Conservation (phyloP, 2,797 vertebrate species). For the Hypotaenidia okinawae region DNA sequence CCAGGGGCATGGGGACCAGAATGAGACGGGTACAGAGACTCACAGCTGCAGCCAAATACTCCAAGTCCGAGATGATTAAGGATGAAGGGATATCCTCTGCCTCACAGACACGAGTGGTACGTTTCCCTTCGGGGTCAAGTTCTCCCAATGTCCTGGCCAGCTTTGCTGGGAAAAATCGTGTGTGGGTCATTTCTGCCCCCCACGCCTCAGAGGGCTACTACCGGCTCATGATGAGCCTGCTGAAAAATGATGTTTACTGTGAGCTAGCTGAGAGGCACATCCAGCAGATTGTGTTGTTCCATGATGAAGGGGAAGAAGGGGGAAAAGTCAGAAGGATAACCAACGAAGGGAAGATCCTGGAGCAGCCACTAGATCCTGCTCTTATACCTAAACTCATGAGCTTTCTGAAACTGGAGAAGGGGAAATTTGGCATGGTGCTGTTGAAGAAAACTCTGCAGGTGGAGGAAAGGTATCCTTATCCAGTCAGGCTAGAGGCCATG, state of each 20-base stretch:
- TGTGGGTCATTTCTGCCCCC: slow-evolving; percentile 94
- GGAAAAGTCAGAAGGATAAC: slow-evolving; percentile 93
- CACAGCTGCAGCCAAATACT: slow-evolving; percentile 49
- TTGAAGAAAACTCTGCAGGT: slow-evolving; percentile 96
- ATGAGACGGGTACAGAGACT: slow-evolving; percentile 65
- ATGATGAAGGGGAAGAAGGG: slow-evolving; percentile 91
- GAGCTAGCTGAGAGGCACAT: slow-evolving; percentile 95
- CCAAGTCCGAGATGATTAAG: slow-evolving; percentile 75
- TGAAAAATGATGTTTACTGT: slow-evolving; percentile 94
- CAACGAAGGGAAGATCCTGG: slow-evolving; percentile 89
- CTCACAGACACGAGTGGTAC: slow-evolving; percentile 76
- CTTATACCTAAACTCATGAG: slow-evolving; percentile 93
- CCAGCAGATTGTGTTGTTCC: slow-evolving; percentile 94
- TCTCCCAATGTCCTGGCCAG: slow-evolving; percentile 92
- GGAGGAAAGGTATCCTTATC: slow-evolving; percentile 96
- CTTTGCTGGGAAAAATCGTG: slow-evolving; percentile 93
- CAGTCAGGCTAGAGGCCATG: slow-evolving; percentile 95
- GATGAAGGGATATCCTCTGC: slow-evolving; percentile 81
- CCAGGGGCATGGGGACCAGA: background rate
- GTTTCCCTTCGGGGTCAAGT: slow-evolving; percentile 84
- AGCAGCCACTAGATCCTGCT: slow-evolving; percentile 88
- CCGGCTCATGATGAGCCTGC: slow-evolving; percentile 95
- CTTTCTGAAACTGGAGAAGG: slow-evolving; percentile 94
- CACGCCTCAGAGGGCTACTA: slow-evolving; percentile 96
- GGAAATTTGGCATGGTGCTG: slow-evolving; percentile 97